phyloP scores from a whole-genome alignment of 2,113 vertebrate genomes.

The Pelmatolapia mariae region DNA sequence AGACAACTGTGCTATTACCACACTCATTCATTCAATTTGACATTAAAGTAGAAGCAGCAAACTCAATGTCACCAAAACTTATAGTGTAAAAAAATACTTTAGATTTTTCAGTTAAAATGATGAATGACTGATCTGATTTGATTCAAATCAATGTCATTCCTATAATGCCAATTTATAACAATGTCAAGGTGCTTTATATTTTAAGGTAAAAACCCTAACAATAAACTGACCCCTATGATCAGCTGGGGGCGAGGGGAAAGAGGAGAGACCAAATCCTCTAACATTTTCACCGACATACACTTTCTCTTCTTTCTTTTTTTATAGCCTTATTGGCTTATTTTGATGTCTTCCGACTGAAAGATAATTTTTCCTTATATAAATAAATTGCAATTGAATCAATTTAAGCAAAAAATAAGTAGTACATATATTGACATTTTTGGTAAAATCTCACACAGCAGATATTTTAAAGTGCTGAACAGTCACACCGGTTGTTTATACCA shows the following conservation, averaged over 20 bases:
- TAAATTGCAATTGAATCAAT: neutral
- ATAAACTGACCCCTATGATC: neutral
- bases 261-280: neutral
- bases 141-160: neutral
- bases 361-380: neutral
- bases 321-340: neutral
- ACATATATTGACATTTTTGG: neutral
- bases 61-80: neutral
- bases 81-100: neutral
- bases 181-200: neutral
- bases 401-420: neutral
- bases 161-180: neutral
- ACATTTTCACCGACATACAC: neutral
- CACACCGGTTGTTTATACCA: neutral
- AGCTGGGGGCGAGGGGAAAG: fast-evolving
- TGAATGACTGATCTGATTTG: neutral
- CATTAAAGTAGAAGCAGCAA: neutral
- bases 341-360: neutral
- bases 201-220: neutral
- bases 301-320: neutral
- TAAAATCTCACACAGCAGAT: neutral
- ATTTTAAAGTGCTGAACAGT: neutral
- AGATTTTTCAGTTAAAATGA: neutral
- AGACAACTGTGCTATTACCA: too few species aligned
- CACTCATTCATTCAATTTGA: too few species aligned